Conservation (phyloP, 2,113 vertebrate genomes). For the Theristicus caerulescens region DNA sequence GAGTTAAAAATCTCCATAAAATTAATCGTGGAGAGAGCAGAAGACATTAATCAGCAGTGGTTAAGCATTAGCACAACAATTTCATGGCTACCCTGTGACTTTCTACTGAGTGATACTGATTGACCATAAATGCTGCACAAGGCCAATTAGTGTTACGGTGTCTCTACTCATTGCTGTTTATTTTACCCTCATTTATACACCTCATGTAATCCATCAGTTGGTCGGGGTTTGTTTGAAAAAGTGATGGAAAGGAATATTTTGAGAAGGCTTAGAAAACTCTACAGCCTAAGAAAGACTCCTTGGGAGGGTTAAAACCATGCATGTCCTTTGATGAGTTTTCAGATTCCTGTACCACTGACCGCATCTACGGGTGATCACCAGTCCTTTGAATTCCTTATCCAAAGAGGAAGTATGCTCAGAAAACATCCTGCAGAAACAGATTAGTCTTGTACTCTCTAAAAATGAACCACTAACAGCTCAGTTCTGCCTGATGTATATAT, state of each 20-base stretch:
- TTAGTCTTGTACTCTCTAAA: background rate
- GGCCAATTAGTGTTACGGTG: background rate
- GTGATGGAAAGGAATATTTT: background rate
- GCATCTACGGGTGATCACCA: background rate
- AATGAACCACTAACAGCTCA: background rate
- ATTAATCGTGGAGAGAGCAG: background rate
- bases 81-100: background rate
- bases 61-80: background rate
- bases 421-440: background rate
- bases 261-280: background rate
- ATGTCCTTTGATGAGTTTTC: background rate
- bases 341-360: background rate
- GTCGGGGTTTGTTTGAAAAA: background rate
- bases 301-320: background rate
- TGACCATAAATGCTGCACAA: background rate
- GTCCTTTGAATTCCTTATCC: background rate
- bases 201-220: background rate
- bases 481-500: background rate
- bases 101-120: background rate
- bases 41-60: background rate
- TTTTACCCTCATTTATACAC: background rate
- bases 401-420: background rate
- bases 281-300: background rate
- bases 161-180: background rate
- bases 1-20: conserved; percentile 18